These are phyloP conservation scores for Netelia inedita DNA, from an alignment of 2,888 invertebrate species.

Conservation along the genomic window DNA sequence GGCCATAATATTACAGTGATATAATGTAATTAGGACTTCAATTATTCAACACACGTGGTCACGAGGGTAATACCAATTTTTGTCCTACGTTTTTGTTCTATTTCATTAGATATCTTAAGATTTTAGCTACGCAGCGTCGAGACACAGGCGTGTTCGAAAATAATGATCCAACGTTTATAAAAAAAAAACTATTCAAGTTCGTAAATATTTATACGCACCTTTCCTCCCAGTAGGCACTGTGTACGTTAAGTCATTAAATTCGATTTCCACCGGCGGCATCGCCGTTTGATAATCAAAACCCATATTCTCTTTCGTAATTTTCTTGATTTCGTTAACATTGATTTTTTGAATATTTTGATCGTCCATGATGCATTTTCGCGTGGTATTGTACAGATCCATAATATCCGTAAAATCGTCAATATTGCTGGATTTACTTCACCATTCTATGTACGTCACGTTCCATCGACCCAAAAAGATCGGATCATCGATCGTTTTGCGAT, in stretches of 20 bases:
- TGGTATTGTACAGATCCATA: conserved; percentile 11
- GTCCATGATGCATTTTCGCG: conserved; percentile 4
- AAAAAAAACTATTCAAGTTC: too few species aligned
- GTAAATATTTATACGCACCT: conserved; percentile 84
- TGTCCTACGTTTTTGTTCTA: too few species aligned
- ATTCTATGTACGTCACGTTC: neutral
- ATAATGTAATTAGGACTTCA: too few species aligned
- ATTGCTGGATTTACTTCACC: conserved; percentile 3
- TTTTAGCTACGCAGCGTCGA: too few species aligned
- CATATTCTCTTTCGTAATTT: conserved; percentile 27
- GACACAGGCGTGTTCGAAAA: neutral
- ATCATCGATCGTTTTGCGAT: conserved; percentile 5
- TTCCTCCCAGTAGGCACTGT: conserved; percentile 91
- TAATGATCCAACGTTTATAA: neutral
- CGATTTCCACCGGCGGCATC: conserved; percentile 92
- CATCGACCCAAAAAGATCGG: neutral
- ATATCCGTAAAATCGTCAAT: conserved; percentile 1
- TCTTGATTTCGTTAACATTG: conserved; percentile 27
- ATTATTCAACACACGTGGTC: too few species aligned
- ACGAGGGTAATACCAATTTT: too few species aligned
- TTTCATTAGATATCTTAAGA: too few species aligned
- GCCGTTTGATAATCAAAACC: conserved; percentile 86
- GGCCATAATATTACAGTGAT: too few species aligned
- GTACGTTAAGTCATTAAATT: conserved; percentile 93
- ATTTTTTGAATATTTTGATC: conserved; percentile 5